Evolutionary conservation across 2,888 invertebrate species (phyloP), one percentile per base, ranked within the genome.

Genomic region (Euproctis similis): DNA sequence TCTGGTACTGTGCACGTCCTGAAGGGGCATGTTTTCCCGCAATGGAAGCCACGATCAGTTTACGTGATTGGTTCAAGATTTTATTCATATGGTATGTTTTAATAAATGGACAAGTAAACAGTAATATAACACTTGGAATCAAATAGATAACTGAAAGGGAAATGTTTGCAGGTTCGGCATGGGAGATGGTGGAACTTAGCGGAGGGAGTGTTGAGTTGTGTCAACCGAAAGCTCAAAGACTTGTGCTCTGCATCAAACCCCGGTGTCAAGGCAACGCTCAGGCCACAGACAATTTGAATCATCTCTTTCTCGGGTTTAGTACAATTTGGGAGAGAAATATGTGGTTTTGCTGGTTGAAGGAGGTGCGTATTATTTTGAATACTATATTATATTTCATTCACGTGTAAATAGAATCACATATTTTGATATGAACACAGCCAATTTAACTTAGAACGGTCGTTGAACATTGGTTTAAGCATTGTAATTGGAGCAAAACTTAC

Each of bases 21-120:
- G 26, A 90, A 90, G 62, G 90, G 90, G 24, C 85, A 90, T 42
- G 90, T 90, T 25, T 88, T 89, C 46, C 90, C 90, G 19, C 89
- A 90, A 58, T 90, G 90, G 90, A 88, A 88, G 58, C 80, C 86
- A 28, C 77, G 89, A 41, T 80, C 86, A 14, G 78, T 89, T 17
- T 86, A 88, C 42, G 72, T 90, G 32, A 77, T 88, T 52, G 89
- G 88, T 40, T 87, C 88, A 17, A 77, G 86, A 41, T 72, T 90
- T 32, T 84, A 88, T 57, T 84, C 89, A 36, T 88, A 85, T 59
- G 88, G 82, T 81, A 44, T 30, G 64, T 44, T 12, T 2, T 6
- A 19, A 2, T 19, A 10, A 17, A 3, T 16, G 11, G 16, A 4
- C 17, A 17, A 11, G 7, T 10, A 12, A n/a, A 8, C 23, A 12